Base-by-base conservation (phyloP, 2,113 vertebrate genomes). In the Loxodonta africana region DNA sequence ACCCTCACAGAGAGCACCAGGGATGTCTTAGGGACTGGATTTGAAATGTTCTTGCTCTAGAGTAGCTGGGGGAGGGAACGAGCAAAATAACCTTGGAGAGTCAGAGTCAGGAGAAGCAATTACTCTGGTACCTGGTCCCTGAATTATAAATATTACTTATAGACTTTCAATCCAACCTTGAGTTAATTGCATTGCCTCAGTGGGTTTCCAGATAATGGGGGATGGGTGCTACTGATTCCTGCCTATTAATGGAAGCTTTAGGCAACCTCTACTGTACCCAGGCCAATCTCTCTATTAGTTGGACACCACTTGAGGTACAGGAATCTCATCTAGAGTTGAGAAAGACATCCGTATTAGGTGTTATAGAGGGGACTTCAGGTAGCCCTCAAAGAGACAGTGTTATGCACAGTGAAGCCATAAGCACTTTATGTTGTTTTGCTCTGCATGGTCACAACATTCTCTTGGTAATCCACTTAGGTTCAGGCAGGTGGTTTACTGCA, bases 141-240 rank as follows among this genome's bases (percentile, higher is more conserved):
- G 92, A 92, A 92, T 62, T 92, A 26, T 48, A 95, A 91, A 82
- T 94, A 81, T 97, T 65, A 74, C 69, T 85, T 84, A 53, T 3
- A 92, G 71, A 90, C 65, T 92, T 90, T 81, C 37, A 57, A 46
- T 77, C 6, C 25, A 93, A 46, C 21, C 37, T 93, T 92, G 87
- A 96, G 28, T 77, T 95, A 90, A 95, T 78, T 81, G 33, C 63
- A 63, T 69, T 95, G 86, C 48, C 53, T 97, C 9, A 30, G 60
- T 81, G 65, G 62, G 41, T 91, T 53, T 28, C 53, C 6, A 1
- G 37, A 37, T 46, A 67, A 88, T 11, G 28, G 83, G 78, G 37
- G 8, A 14, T 84, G 62, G n/a, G 51, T 89, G 21, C 67, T 73
- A 69, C 62, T 10, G 84, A 92, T 84, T 95, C 48, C 41, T 97